Percentiles rank a stretch among this genome's conserved stretches.
Evolutionary conservation across 64 coral and sea anemone species (phyloP).

Genomic region (Stylophora pistillata): DNA sequence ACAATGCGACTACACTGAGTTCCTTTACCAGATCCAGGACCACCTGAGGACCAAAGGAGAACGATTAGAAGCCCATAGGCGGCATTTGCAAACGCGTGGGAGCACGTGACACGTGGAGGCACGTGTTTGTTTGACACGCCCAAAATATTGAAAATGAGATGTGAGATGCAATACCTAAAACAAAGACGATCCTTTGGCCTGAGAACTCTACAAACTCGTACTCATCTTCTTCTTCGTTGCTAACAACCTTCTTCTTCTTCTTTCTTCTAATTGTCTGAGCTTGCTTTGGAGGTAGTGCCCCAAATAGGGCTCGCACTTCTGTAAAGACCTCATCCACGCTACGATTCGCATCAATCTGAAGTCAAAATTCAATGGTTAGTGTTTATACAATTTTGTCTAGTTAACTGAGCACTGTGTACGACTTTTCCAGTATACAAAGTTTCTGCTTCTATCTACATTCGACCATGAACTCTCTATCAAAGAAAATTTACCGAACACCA

Average conservation of each 20-base stretch:
- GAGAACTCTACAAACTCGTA: conserved; percentile 79
- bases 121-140: neutral
- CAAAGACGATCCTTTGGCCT: conserved; percentile 92
- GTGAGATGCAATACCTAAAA: conserved; percentile 55
- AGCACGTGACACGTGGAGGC: neutral
- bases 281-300: conserved; percentile 75
- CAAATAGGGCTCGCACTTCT: conserved; percentile 76
- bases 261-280: conserved; percentile 54
- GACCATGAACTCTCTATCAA: too few species aligned
- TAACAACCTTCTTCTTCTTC: conserved; percentile 63
- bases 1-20: conserved; percentile 69
- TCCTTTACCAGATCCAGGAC: conserved; percentile 83
- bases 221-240: conserved; percentile 27
- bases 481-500: too few species aligned
- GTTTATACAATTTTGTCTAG: too few species aligned
- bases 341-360: conserved; percentile 82
- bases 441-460: too few species aligned
- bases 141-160: neutral
- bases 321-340: conserved; percentile 66
- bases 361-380: neutral
- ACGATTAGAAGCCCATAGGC: neutral
- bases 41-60: conserved; percentile 36
- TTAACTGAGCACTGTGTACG: too few species aligned
- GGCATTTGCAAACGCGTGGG: neutral
- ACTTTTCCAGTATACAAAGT: too few species aligned